A percentile compares a stretch with the other conserved stretches of the same genome.
Evolutionary conservation across 2,797 vertebrate species (phyloP).

Genomic region (Cichlasoma orientale): DNA sequence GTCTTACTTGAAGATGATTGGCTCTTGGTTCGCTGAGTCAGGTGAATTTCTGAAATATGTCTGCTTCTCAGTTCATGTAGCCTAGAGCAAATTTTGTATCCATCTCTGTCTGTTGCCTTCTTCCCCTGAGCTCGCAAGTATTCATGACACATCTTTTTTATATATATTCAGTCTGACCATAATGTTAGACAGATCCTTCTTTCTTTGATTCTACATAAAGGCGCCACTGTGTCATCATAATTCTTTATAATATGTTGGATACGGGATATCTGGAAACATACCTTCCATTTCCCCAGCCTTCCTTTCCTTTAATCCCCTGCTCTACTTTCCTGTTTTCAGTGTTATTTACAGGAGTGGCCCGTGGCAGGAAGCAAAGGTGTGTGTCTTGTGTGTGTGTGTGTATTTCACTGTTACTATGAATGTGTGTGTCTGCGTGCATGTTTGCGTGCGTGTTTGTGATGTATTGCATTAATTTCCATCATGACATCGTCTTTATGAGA

Average conservation of each 20-base stretch:
- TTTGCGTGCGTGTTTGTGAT: constrained; percentile 73
- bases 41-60: constrained; percentile 27
- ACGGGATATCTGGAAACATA: constrained; percentile 30
- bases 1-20: constrained; percentile 19
- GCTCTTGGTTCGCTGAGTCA: constrained; percentile 34
- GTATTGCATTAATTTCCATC: constrained; percentile 86
- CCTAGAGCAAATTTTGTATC: constrained; percentile 27
- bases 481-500: constrained; percentile 83
- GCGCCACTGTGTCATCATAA: constrained; percentile 35
- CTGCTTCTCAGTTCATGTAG: constrained; percentile 13
- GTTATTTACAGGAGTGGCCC: constrained; percentile 69
- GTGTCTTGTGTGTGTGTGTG: constrained; percentile 11
- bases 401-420: constrained; percentile 8
- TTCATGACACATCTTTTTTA: constrained; percentile 13
- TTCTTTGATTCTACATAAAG: constrained; percentile 46
- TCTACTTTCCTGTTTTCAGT: constrained; percentile 43
- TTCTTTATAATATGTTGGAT: constrained; percentile 35
- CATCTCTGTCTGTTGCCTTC: constrained; percentile 10
- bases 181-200: constrained; percentile 23
- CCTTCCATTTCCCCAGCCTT: constrained; percentile 31
- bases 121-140: constrained; percentile 40
- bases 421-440: constrained; percentile 13
- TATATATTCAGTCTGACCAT: constrained; percentile 9
- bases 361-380: constrained; percentile 36
- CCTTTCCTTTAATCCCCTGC: constrained; percentile 18